A percentile compares a stretch with the other conserved stretches of the same genome.
phyloP scores from a whole-genome alignment of 2,797 vertebrate genomes.

The Leptodactylus fallax region DNA sequence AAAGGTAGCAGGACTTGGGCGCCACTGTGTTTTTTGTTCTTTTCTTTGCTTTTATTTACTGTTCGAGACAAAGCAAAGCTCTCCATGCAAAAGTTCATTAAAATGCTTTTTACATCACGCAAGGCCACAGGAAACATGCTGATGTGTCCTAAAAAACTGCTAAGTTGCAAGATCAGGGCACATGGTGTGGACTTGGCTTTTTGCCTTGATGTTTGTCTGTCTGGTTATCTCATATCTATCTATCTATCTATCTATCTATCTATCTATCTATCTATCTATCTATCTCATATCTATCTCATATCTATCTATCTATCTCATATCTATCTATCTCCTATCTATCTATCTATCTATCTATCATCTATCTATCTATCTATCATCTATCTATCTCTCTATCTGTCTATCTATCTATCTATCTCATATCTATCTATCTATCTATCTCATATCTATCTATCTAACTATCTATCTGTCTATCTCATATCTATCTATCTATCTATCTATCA shows the following conservation, averaged over 20 bases:
- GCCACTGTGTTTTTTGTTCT: neutral
- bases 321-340: conserved; percentile 5
- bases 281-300: neutral
- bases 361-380: conserved; percentile 19
- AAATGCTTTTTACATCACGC: neutral
- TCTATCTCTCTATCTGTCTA: conserved; percentile 23
- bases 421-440: conserved; percentile 11
- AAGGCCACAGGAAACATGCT: neutral
- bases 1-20: neutral
- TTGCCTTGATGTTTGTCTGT: neutral
- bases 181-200: neutral
- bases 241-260: neutral
- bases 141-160: neutral
- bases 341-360: neutral
- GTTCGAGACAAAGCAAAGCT: conserved; percentile 3
- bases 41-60: conserved; percentile 23
- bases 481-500: conserved; percentile 3
- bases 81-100: neutral
- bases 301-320: neutral
- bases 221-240: neutral
- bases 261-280: neutral
- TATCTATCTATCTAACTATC: neutral
- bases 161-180: neutral
- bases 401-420: conserved; percentile 25
- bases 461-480: neutral